These are phyloP conservation scores for Podarcis lilfordi DNA, from an alignment of 2,797 vertebrate genomes.

Conservation along the genomic window DNA sequence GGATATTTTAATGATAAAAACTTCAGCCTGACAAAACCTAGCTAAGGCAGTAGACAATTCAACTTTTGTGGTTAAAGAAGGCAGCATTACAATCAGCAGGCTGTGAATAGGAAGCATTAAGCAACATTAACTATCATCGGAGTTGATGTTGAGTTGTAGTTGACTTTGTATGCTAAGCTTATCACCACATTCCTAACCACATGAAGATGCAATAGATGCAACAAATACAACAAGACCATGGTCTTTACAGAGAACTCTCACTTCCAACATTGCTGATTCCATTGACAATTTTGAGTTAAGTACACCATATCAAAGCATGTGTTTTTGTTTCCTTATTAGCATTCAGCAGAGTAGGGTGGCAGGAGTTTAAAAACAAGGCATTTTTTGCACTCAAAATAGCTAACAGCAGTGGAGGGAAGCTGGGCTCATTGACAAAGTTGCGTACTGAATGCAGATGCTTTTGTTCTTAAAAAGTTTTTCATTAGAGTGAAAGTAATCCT, in stretches of 20 bases:
- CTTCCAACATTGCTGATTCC: constrained; percentile 7
- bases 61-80: not conserved
- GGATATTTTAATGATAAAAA: not conserved
- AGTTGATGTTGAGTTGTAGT: not conserved
- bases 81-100: not conserved
- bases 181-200: not conserved
- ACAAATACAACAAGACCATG: constrained; percentile 7
- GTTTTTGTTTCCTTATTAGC: constrained; percentile 41
- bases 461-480: constrained; percentile 41
- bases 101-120: constrained; percentile 9
- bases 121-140: not conserved
- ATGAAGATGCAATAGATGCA: not conserved
- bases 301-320: constrained; percentile 34
- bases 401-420: constrained; percentile 23
- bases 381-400: constrained; percentile 38
- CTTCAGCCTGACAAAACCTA: not conserved
- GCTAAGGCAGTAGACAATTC: not conserved
- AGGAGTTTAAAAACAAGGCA: constrained; percentile 41
- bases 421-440: constrained; percentile 34
- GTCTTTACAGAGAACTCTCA: constrained; percentile 1
- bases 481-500: constrained; percentile 37
- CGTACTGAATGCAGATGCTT: constrained; percentile 12
- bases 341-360: constrained; percentile 34
- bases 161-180: not conserved
- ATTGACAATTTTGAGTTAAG: constrained; percentile 34